A percentile compares a stretch with the other conserved stretches of the same genome.
Evolutionary conservation across 1,140 invertebrate genomes (phyloP).

Genomic region (Heliconius congener): DNA sequence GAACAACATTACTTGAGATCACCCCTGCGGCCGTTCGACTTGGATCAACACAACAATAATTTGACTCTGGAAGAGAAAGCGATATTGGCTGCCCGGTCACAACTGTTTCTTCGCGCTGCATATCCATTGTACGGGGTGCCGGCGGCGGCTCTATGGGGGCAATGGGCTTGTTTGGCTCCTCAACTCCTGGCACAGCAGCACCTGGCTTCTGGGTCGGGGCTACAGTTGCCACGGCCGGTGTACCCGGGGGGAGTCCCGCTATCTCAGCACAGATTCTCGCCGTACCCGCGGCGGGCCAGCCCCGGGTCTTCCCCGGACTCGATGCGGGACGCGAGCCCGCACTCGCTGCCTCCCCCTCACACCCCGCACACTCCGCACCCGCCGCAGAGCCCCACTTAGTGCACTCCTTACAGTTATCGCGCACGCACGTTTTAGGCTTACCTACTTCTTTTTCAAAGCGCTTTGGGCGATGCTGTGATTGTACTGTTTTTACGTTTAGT

Average conservation of each 20-base stretch:
- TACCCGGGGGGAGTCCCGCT: constrained; percentile 76
- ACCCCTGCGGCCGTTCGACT: constrained; percentile 87
- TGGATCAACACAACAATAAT: constrained; percentile 87
- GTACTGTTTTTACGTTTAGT: constrained; percentile 30
- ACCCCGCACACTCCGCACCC: constrained; percentile 66
- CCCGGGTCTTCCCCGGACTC: constrained; percentile 82
- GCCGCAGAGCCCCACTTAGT: constrained; percentile 82
- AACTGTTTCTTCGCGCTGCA: constrained; percentile 85
- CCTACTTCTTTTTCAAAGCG: constrained; percentile 14
- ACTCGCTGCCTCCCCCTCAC: constrained; percentile 68
- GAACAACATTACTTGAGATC: constrained; percentile 89
- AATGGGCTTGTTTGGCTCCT: constrained; percentile 84
- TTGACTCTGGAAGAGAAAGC: constrained; percentile 89
- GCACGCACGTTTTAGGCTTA: constrained; percentile 7
- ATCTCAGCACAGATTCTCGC: constrained; percentile 82
- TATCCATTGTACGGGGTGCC: constrained; percentile 83
- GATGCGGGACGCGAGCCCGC: constrained; percentile 79
- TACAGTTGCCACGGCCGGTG: constrained; percentile 81
- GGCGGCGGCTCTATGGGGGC: constrained; percentile 82
- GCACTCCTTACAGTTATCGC: constrained; percentile 15
- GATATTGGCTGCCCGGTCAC: constrained; percentile 85
- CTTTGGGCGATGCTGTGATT: constrained; percentile 39
- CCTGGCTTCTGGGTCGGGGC: constrained; percentile 70
- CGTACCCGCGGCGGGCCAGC: constrained; percentile 79
- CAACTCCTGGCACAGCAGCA: constrained; percentile 81